Base-by-base conservation (phyloP, 2,797 vertebrate species). In the Poeciliopsis gracilis region DNA sequence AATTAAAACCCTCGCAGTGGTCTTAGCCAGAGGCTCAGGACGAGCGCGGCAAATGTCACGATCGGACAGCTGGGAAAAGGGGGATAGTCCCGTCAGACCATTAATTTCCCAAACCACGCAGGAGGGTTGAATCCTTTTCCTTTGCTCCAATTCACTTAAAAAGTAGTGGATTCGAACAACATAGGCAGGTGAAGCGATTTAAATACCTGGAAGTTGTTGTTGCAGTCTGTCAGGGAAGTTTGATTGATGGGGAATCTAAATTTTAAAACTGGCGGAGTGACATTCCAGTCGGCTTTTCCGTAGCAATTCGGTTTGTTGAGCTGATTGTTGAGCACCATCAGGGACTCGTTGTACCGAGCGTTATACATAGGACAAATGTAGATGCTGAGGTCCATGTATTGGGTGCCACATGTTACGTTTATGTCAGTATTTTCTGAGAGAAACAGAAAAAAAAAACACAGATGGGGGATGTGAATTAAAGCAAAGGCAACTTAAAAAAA, bases 281-380 rank as follows among this genome's bases (percentile, higher is more conserved):
- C 83, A 1, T 0, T 73, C 76, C 85, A 92, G 83, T 96, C 92
- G 15, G 93, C 67, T 11, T 23, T 72, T 61, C 96, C 95, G 20
- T 0, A 84, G 77, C 96, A 96, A 5, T 59, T 36, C 0, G 33
- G 6, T 3, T 45, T 84, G 15, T 1, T 45, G 9, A 87, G 46
- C 77, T 90, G 77, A 66, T 86, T 85, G 61, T 96, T 96, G 74
- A 95, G 91, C 38, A 93, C 94, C 93, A 96, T 91, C 75, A 94
- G 83, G 3, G 91, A 83, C 87, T 95, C 93, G 0, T 96, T 95
- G 88, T 95, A 96, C 47, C 86, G 87, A 45, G 86, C 77, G 7
- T 91, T 90, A 88, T 95, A 96, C 25, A 96, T 36, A 0, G 96
- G 95, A 70, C 96, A 96, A 41, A 96, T 36, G 55, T 83, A 90